A percentile compares a stretch with the other conserved stretches of the same genome.
phyloP scores from a whole-genome alignment of 1,140 invertebrate species.

The Oppia nitens region DNA sequence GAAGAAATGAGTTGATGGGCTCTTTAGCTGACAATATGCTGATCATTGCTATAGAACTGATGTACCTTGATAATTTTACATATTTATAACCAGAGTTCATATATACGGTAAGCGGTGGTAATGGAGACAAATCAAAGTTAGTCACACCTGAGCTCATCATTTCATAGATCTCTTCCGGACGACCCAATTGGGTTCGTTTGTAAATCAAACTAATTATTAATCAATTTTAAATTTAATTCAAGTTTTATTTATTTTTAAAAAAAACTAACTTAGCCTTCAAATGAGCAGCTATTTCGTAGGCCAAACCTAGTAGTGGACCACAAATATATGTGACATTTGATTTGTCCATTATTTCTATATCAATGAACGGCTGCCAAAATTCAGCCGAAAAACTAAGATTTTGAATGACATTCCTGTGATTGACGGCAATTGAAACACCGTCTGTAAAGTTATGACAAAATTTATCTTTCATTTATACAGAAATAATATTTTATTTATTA shows the following conservation, averaged over 20 bases:
- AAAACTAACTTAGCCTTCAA: not conserved
- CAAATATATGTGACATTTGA: too few species aligned
- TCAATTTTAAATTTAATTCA: not conserved
- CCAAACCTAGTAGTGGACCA: slow-evolving; percentile 6
- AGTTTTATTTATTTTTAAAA: not conserved
- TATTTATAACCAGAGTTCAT: not conserved
- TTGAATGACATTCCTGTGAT: too few species aligned
- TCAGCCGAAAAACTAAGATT: slow-evolving; percentile 3
- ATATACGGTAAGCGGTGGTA: slow-evolving; percentile 1
- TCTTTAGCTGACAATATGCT: slow-evolving; percentile 4
- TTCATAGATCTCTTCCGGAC: not conserved
- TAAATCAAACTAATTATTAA: not conserved
- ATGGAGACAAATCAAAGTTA: slow-evolving; percentile 1
- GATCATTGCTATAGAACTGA: slow-evolving; percentile 6
- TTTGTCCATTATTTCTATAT: not conserved
- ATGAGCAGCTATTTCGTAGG: not conserved
- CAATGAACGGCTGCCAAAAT: slow-evolving; percentile 11
- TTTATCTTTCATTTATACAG: too few species aligned
- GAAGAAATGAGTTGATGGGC: not conserved
- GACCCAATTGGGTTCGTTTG: not conserved
- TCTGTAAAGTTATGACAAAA: too few species aligned
- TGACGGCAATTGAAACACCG: too few species aligned
- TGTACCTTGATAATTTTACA: not conserved
- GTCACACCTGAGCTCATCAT: not conserved
- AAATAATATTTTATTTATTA: too few species aligned